Evolutionary conservation across 1,140 invertebrate genomes (phyloP).

Genomic region (Zeugodacus cucurbitae): DNA sequence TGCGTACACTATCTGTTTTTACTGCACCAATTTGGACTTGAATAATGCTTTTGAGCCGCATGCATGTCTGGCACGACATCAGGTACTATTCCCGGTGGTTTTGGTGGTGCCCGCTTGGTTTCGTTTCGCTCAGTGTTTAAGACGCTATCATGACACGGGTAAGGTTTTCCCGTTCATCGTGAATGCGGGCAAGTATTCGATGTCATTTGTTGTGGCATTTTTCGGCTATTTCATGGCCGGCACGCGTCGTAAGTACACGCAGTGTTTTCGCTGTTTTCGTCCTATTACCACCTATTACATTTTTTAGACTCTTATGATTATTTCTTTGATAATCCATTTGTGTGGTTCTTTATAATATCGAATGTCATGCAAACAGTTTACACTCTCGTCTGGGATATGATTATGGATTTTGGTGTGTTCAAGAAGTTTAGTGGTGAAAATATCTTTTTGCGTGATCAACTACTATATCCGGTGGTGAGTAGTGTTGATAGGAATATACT

Average conservation of each 20-base stretch:
- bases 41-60: conserved; percentile 57
- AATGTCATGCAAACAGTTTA: conserved; percentile 82
- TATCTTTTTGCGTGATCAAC: conserved; percentile 77
- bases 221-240: conserved; percentile 65
- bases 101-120: conserved; percentile 87
- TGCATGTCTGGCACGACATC: conserved; percentile 49
- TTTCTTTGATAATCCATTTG: conserved; percentile 77
- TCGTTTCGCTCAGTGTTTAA: conserved; percentile 85
- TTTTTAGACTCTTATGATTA: conserved; percentile 70
- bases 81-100: conserved; percentile 70
- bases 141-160: conserved; percentile 76
- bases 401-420: conserved; percentile 96
- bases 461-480: conserved; percentile 74
- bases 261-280: background rate
- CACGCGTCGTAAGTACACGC: background rate
- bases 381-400: conserved; percentile 92
- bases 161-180: conserved; percentile 76
- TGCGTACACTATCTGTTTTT: conserved; percentile 80
- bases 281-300: background rate
- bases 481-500: background rate
- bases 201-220: conserved; percentile 80
- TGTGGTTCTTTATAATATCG: conserved; percentile 82
- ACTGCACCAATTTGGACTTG: conserved; percentile 68
- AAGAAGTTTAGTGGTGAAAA: conserved; percentile 85
- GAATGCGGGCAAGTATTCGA: conserved; percentile 88